phyloP scores from a whole-genome alignment of 2,113 vertebrate species.

The Shinisaurus crocodilurus region DNA sequence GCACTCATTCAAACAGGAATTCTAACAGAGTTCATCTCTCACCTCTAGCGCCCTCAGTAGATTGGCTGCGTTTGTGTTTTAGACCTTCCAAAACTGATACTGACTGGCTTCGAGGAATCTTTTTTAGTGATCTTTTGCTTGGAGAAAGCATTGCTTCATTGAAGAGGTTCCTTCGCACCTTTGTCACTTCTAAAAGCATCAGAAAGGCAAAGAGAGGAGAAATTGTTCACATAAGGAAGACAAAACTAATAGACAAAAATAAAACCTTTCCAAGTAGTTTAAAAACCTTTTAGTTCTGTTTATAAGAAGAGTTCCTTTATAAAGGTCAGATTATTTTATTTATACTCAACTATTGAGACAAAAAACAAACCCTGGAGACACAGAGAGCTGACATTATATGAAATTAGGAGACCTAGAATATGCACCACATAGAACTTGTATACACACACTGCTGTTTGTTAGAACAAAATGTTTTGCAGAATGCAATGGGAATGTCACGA shows the following conservation, averaged over 20 bases:
- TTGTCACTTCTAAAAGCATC: constrained; percentile 87
- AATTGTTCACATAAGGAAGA: background rate
- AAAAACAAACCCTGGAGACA: background rate
- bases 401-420: background rate
- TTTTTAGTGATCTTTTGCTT: constrained; percentile 78
- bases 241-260: background rate
- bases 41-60: constrained; percentile 75
- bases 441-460: background rate
- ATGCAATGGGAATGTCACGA: background rate
- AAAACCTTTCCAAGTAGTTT: background rate
- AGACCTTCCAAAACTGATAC: constrained; percentile 88
- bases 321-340: background rate
- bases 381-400: background rate
- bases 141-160: constrained; percentile 83
- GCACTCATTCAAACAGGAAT: no score
- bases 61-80: constrained; percentile 71
- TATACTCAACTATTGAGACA: background rate
- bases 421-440: background rate
- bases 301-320: background rate
- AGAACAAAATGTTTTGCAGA: background rate
- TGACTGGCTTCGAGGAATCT: constrained; percentile 88
- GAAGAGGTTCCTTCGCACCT: constrained; percentile 95
- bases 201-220: constrained; percentile 8
- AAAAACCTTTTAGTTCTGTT: background rate
- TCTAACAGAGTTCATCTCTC: background rate